Base-by-base conservation (phyloP, 2,797 vertebrate species). In the Myotis planiceps region DNA sequence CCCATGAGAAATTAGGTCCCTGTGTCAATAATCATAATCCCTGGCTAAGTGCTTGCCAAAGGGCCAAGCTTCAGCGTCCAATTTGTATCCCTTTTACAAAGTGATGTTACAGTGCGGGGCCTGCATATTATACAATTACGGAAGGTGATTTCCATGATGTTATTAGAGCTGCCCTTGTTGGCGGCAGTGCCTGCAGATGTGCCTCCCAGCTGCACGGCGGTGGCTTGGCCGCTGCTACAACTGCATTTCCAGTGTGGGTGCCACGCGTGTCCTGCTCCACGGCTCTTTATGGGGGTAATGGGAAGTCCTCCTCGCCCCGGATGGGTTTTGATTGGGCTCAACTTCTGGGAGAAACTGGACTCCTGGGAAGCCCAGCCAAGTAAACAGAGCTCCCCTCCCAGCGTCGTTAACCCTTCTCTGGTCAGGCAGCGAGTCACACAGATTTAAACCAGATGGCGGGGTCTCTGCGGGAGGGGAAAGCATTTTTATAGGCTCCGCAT, bases 81-180 rank as follows among this genome's bases (percentile, higher is more conserved):
- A 93, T 97, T 97, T 97, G 96, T 96, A 88, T 96, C 95, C 18
- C 84, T 69, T 94, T 88, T 83, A 94, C 97, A 95, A 93, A 97
- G 96, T 5, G 84, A 97, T 84, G 97, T 79, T 94, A 89, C 90
- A 95, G 81, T 95, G 95, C 96, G 18, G 72, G 45, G 95, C 58
- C 96, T 90, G 19, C 51, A 58, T 45, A 87, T 95, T 84, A 88
- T 14, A 76, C 94, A 94, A 93, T 97, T 93, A 96, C 10, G 42
- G 90, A 90, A 96, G 98, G 90, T 97, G 98, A 96, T 90, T 97
- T 97, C 93, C 95, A 96, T 98, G 96, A 94, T 5, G 6, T 69
- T 94, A 94, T 97, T 97, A 95, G 97, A 96, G 96, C 45, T n/a
- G 96, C 90, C 93, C 93, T 78, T 88, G 66, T 68, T 96, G 78